A percentile compares a stretch with the other conserved stretches of the same genome.
Conservation (phyloP, 2,797 vertebrate species). For the Sebastes aleutianus region DNA sequence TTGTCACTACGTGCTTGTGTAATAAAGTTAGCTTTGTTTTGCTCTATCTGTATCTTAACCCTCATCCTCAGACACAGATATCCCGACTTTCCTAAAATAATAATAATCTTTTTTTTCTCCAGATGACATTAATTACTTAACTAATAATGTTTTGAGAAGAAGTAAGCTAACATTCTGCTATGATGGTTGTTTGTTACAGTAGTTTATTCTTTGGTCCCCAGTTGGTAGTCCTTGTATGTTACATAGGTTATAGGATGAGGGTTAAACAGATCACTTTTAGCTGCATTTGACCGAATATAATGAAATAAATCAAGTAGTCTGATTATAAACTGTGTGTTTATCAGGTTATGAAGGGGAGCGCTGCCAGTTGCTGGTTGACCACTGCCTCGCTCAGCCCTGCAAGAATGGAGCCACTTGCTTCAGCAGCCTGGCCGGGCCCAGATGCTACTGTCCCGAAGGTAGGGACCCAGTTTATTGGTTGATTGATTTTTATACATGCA, state of each 20-base stretch:
- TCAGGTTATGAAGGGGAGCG: conserved; percentile 92
- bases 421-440: conserved; percentile 86
- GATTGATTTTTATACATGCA: not conserved
- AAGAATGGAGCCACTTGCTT: conserved; percentile 91
- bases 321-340: conserved; percentile 10
- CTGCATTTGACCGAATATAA: not conserved
- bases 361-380: conserved; percentile 91
- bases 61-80: too few species aligned
- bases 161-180: too few species aligned
- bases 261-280: not conserved
- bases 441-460: conserved; percentile 94
- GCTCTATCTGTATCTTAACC: too few species aligned
- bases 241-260: accelerated
- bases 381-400: conserved; percentile 91
- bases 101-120: too few species aligned
- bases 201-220: not conserved
- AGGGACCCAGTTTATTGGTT: conserved; percentile 27
- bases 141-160: too few species aligned
- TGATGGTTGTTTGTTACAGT: too few species aligned
- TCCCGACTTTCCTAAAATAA: too few species aligned
- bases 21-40: too few species aligned
- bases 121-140: too few species aligned
- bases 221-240: too few species aligned
- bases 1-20: too few species aligned
- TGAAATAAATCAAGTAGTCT: not conserved